phyloP scores from a whole-genome alignment of 2,888 invertebrate genomes.

The Abrostola tripartita region DNA sequence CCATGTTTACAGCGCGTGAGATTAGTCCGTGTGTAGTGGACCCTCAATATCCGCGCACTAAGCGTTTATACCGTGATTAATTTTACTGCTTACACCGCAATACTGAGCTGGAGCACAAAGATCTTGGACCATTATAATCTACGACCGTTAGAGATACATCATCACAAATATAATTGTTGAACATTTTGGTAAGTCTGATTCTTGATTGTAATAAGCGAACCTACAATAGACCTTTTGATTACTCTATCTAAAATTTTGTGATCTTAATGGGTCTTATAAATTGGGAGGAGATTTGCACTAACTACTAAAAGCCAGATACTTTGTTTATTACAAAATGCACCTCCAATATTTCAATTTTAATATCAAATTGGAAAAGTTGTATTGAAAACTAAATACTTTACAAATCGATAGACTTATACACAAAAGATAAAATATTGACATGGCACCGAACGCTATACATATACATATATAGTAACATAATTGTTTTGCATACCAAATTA shows the following conservation, averaged over 20 bases:
- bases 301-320: no score
- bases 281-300: no score
- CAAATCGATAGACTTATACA: no score
- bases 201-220: neutral
- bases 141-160: neutral
- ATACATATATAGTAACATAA: constrained; percentile 25
- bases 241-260: no score
- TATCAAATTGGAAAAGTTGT: no score
- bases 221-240: no score
- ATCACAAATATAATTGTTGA: neutral
- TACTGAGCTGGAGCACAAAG: constrained; percentile 13
- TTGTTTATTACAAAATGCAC: no score
- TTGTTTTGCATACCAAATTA: constrained; percentile 51
- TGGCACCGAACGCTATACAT: neutral
- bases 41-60: constrained; percentile 67
- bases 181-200: neutral
- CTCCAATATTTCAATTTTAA: no score
- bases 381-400: no score
- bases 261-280: no score
- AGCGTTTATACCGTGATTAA: constrained; percentile 67
- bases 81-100: constrained; percentile 54
- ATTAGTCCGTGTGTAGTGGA: constrained; percentile 73
- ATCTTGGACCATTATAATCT: constrained; percentile 3
- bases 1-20: constrained; percentile 74
- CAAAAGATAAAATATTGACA: neutral